Percentiles rank a stretch among this genome's conserved stretches.
Evolutionary conservation across 2,113 vertebrate genomes (phyloP).

Genomic region (Leiothrix lutea): DNA sequence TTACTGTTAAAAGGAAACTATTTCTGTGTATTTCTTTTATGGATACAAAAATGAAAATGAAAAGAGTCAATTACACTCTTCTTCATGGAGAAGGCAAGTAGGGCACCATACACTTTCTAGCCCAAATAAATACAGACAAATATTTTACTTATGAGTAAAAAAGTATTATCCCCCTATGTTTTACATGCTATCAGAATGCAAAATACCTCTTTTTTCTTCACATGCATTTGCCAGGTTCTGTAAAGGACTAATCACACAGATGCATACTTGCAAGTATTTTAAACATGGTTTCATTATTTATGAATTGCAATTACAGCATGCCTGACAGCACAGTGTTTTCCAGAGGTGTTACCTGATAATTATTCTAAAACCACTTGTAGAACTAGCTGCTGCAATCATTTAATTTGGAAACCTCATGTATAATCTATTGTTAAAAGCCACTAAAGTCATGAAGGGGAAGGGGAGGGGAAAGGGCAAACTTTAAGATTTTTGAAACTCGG

Average conservation of each 20-base stretch:
- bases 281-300: neutral
- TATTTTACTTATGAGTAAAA: neutral
- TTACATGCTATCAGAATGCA: neutral
- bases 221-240: neutral
- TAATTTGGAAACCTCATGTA: neutral
- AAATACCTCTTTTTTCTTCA: neutral
- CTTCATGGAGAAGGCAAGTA: neutral
- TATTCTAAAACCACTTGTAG: neutral
- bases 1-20: constrained; percentile 19
- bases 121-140: neutral
- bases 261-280: neutral
- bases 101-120: neutral
- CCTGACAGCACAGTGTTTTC: neutral
- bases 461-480: neutral
- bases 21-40: constrained; percentile 32
- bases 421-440: neutral
- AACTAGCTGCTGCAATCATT: neutral
- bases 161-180: neutral
- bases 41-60: neutral
- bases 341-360: neutral
- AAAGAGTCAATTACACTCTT: neutral
- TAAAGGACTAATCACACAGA: neutral
- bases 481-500: neutral
- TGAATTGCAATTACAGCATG: neutral
- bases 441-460: neutral